Evolutionary conservation across 2,888 invertebrate species (phyloP).

Genomic region (Heliconius hortense): DNA sequence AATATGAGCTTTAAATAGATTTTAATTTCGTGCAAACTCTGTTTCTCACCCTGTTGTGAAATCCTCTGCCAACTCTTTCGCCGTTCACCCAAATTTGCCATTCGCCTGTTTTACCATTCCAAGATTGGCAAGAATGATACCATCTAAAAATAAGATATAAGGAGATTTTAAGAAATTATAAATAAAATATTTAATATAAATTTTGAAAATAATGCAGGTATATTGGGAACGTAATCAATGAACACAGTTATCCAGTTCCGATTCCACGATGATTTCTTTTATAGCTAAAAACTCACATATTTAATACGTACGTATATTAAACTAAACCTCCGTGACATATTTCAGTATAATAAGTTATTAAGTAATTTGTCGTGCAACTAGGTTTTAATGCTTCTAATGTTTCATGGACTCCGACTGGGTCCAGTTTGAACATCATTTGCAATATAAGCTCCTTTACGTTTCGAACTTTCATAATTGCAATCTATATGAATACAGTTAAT

Average conservation of each 20-base stretch:
- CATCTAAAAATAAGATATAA: constrained; percentile 75
- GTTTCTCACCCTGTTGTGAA: constrained; percentile 89
- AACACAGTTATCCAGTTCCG: no score
- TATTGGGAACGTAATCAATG: no score
- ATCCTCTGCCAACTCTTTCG: constrained; percentile 92
- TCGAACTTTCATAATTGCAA: neutral
- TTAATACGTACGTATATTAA: no score
- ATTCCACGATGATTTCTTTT: no score
- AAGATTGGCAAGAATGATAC: constrained; percentile 94
- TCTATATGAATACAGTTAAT: neutral
- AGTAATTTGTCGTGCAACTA: no score
- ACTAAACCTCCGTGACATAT: no score
- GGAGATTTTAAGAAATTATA: no score
- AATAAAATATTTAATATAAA: no score
- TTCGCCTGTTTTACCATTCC: constrained; percentile 94
- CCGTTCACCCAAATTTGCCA: constrained; percentile 95
- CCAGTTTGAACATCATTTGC: neutral
- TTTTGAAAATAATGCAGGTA: no score
- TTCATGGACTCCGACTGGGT: neutral
- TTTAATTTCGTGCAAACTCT: neutral
- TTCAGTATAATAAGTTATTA: no score
- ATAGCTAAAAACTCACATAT: no score
- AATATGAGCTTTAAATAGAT: neutral
- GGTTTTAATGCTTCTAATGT: no score
- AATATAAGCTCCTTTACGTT: neutral